Evolutionary conservation across 2,113 vertebrate species (phyloP), one percentile per base, ranked within the genome.

Genomic region (Burhinus bistriatus): DNA sequence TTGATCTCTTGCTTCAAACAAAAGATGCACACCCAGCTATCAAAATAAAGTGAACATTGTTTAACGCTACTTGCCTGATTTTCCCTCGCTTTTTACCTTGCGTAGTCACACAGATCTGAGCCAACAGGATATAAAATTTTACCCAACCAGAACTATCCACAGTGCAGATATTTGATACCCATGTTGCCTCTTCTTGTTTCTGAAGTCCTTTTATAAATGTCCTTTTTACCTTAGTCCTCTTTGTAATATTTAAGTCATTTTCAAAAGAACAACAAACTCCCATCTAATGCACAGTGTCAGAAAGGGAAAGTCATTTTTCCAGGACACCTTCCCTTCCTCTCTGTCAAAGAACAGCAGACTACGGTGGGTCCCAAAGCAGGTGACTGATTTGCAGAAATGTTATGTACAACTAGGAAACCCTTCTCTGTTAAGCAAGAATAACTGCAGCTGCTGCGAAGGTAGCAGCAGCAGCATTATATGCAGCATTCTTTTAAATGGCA

Each of bases 61-160:
- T 91, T 80, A 90, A 80, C 3, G 9, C 58, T 87, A 15, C 62
- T 79, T 84, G 44, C 45, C 62, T 83, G 52, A 85, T 66, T 94
- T 92, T 85, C 49, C 45, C 73, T 94, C 0, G 2, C 49, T 77
- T 84, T 80, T 84, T 77, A 77, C 73, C 36, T 79, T 58, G 49
- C 0, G 0, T 14, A 83, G 66, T 62, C 11, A 8, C 2, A 91
- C 54, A 93, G 70, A 70, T 34, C 70, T 12, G 68, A 95, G 87
- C 94, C 94, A 97, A 94, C 66, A 94, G 95, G 91, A 95, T 95
- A n/a, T 83, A 94, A 95, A 97, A 93, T 80, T 42, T 83, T 90
- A 89, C 81, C 81, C 78, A 93, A 88, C 87, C 95, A 93, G 82
- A 95, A 90, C 87, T 58, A 87, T 25, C 54, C 77, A 83, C 91